Base-by-base conservation (phyloP, 2,113 vertebrate genomes). In the Lycaon pictus region DNA sequence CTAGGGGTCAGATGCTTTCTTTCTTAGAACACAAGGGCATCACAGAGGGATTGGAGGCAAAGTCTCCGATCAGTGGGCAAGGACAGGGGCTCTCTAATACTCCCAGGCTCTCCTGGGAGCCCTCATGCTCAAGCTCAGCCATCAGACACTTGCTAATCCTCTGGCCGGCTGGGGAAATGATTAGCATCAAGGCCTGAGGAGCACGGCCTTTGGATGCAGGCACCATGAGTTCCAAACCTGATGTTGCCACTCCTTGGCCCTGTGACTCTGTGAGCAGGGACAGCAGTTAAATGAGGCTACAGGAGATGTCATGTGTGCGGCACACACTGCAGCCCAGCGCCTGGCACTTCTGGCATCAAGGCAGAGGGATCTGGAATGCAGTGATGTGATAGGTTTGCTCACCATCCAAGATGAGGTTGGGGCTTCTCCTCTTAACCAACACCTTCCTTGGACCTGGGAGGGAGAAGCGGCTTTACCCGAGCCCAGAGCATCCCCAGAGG, bases 401-500 rank as follows among this genome's bases (percentile, higher is more conserved):
- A 32, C 2, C 13, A 2, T 16, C 55, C 9, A 29, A 95, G 27
- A 35, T 5, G 55, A 63, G 19, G 12, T 48, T 9, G 6, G 22
- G 62, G 58, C 32, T 20, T n/a, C 7, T 4, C 25, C 11, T 79
- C 19, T 85, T 27, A 29, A 3, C 29, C n/a, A 25, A 79, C 0
- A 8, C 43, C 4, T 3, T 29, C 29, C 81, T 79, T 10, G 11
- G 58, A n/a, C 62, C 22, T 72, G 17, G 43, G n/a, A n/a, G 76
- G 48, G 79, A 29, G 77, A 79, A 43, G 19, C 48, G 29, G 27
- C 56, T 92, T 51, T 32, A n/a, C 43, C 37, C 16, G 16, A 35
- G 19, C 9, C 11, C 56, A 27, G 15, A 53, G 20, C 51, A 16
- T 69, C 56, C 0, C 32, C 11, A 5, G 0, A 6, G 0, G 16